Conservation (phyloP, 2,888 invertebrate species). For the Agrochola lychnidis region DNA sequence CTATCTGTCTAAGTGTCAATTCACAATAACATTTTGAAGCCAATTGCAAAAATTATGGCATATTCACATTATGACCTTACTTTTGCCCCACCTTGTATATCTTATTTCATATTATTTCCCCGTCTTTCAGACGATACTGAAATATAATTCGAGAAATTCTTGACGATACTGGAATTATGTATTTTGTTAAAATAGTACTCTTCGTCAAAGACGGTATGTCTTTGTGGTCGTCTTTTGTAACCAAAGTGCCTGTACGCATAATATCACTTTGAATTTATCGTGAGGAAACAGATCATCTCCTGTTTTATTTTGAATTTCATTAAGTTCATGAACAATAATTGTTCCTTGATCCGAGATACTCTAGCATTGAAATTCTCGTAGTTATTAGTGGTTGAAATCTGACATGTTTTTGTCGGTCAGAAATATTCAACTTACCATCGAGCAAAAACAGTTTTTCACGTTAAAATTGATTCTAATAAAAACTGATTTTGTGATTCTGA, state of each 20-base stretch:
- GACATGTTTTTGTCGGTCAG: too few relatives aligned
- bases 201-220: constrained; percentile 13
- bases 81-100: background rate
- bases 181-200: constrained; percentile 3
- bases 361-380: too few relatives aligned
- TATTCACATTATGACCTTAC: too few relatives aligned
- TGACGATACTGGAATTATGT: constrained; percentile 6
- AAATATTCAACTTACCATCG: too few relatives aligned
- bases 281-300: background rate
- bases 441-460: too few relatives aligned
- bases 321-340: background rate
- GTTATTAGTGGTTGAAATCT: too few relatives aligned
- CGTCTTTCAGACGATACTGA: background rate
- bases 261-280: background rate
- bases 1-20: too few relatives aligned
- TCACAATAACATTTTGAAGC: too few relatives aligned
- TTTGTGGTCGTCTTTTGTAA: constrained; percentile 15
- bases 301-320: background rate
- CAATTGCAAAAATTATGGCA: too few relatives aligned
- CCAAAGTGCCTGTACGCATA: background rate
- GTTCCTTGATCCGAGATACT: background rate
- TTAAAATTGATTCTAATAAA: too few relatives aligned
- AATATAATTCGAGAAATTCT: constrained; percentile 13
- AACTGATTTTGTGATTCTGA: too few relatives aligned
- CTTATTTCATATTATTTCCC: background rate